Base-by-base conservation (phyloP, 2,113 vertebrate species). In the Xyrauchen texanus region DNA sequence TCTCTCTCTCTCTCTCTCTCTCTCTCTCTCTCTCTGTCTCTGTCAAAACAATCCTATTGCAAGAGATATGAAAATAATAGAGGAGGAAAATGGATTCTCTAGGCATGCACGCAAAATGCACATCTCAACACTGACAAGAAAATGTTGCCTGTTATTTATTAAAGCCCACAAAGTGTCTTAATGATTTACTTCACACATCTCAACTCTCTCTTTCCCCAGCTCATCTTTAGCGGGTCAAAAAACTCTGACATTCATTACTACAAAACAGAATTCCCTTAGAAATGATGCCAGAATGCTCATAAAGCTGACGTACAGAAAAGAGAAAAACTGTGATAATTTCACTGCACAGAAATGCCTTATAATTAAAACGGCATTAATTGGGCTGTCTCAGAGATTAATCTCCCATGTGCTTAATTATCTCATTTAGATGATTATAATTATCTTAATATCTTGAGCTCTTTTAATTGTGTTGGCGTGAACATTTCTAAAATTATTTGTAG, bases 341-440 rank as follows among this genome's bases (percentile, higher is more conserved):
- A 57, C 62, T 51, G 78, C 62, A 42, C 69, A 66, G 53, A 67
- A 55, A 57, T 34, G 15, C 58, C 46, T 52, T 65, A 63, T 44
- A 16, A 78, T 62, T 70, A 71, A 78, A 52, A 53, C 60, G 9
- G 44, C 1, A 42, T 76, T 77, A 67, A 58, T 21, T 77, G 34
- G 63, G 52, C 7, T 12, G 8, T 47, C 44, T 77, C 21, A 51
- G 47, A 12, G 63, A 66, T 46, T 15, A 42, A 34, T 66, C 61
- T 76, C 61, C 49, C 62, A 65, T n/a, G 21, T 34, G 21, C 21
- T 34, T 34, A 34, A 77, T 77, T 67, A 67, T 46, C 63, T 77
- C 45, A 12, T 58, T 67, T 34, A 67, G 34, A 77, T 77, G 9
- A 34, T 71, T 57, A 42, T 55, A 77, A 66, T 66, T 6, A 77